These are phyloP conservation scores for Philereme vetulata DNA, from an alignment of 2,888 invertebrate genomes.

Conservation along the genomic window DNA sequence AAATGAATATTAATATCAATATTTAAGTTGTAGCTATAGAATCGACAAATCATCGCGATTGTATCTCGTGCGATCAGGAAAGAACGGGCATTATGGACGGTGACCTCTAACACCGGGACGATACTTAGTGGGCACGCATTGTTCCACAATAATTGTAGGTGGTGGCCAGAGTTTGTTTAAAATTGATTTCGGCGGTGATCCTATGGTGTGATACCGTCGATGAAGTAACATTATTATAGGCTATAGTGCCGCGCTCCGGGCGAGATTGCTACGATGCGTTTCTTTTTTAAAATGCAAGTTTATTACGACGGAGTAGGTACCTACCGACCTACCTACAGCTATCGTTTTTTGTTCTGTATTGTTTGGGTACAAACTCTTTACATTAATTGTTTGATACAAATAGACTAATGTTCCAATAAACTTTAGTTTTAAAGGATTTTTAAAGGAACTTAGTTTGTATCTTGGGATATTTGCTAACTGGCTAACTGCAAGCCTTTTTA, in stretches of 20 bases:
- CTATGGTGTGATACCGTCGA: constrained; percentile 64
- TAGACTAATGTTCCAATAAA: not conserved
- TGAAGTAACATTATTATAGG: constrained; percentile 67
- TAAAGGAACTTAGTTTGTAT: too few species aligned
- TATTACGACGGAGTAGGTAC: constrained; percentile 20
- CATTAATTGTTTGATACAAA: constrained; percentile 9
- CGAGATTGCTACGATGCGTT: constrained; percentile 35
- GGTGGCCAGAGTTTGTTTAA: constrained; percentile 80
- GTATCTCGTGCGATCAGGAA: constrained; percentile 75
- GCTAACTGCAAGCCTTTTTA: not conserved
- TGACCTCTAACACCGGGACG: constrained; percentile 76
- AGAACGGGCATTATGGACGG: constrained; percentile 71
- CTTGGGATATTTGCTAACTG: not conserved
- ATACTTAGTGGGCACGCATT: constrained; percentile 73
- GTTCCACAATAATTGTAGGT: constrained; percentile 80
- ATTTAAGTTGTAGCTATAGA: constrained; percentile 70
- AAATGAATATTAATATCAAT: constrained; percentile 81
- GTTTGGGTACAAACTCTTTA: constrained; percentile 1
- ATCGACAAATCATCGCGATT: constrained; percentile 81
- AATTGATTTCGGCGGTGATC: constrained; percentile 81
- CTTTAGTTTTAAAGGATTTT: too few species aligned
- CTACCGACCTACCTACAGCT: not conserved
- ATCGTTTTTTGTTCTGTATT: constrained; percentile 17
- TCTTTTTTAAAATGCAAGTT: constrained; percentile 30
- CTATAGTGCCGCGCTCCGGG: constrained; percentile 51